Percentiles rank a stretch among this genome's conserved stretches.
These are phyloP conservation scores for Poecilobothrus nobilitatus DNA, from an alignment of 2,888 invertebrate species.

Conservation along the genomic window DNA sequence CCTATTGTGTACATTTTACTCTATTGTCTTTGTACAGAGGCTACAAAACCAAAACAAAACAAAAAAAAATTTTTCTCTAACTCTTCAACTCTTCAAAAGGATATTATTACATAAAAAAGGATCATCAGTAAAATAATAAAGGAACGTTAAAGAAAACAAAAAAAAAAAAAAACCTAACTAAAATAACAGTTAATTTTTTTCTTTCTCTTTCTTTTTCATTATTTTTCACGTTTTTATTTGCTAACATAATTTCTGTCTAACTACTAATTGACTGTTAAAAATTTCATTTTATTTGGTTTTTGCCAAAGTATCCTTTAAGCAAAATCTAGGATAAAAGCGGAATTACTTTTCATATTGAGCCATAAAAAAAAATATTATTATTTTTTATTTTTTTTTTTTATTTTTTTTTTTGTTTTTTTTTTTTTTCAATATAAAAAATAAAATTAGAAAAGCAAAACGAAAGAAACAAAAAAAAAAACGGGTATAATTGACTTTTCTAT, in stretches of 20 bases:
- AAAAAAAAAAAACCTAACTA: background rate
- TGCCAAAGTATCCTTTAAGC: background rate
- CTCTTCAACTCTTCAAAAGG: too few species aligned
- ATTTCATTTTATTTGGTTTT: conserved; percentile 6
- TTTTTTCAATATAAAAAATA: background rate
- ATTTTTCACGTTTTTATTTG: background rate
- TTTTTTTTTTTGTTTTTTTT: background rate
- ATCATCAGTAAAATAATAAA: too few species aligned
- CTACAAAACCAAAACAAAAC: too few species aligned
- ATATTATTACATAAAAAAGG: too few species aligned
- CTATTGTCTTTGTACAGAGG: too few species aligned
- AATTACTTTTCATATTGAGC: too few species aligned
- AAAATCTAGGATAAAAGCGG: background rate
- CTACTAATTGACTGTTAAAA: conserved; percentile 6
- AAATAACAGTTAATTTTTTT: background rate
- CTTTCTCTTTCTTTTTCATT: background rate
- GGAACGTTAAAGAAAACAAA: too few species aligned
- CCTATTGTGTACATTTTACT: too few species aligned
- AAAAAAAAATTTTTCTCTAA: too few species aligned
- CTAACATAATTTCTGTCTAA: background rate
- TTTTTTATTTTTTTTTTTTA: background rate
- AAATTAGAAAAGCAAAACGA: background rate
- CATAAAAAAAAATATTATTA: background rate
- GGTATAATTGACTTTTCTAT: background rate
- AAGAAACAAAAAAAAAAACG: background rate